Evolutionary conservation across 2,888 invertebrate species (phyloP), one percentile per base, ranked within the genome.

Genomic region (Acanthosepion esculentum): DNA sequence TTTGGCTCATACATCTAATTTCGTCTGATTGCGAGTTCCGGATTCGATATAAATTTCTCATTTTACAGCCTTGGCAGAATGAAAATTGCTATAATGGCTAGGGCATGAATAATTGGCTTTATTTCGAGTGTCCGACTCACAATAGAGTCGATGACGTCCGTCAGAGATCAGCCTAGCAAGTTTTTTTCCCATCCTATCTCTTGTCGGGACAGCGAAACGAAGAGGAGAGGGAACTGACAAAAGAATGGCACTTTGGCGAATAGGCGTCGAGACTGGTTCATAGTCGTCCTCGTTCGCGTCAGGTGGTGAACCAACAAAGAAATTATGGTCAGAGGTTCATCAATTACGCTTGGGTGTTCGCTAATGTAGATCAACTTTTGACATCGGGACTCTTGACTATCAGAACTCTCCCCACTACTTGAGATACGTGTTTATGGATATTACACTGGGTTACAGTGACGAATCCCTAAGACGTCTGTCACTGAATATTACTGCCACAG

Each of bases 1-100:
- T 78, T 78, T 78, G 78, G 78, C 78, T 78, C 78, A 33, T 78
- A 78, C 78, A 78, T 78, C 78, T 78, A 78, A 78, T n/a, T n/a
- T 78, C 78, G 78, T 15, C 78, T 78, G 78, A 78, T n/a, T 78
- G 78, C 15, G 7, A 33, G 12, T 78, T 78, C 78, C 78, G 78
- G 78, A n/a, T n/a, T 78, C 78, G 78, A 78, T 33, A 78, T 78
- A 78, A 78, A 78, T 78, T 78, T 78, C 78, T 78, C 78, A 59
- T 59, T 59, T 59, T 59, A 59, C 59, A 59, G 59, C 59, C 23
- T 0, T 15, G 12, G n/a, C 78, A 78, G n/a, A 78, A 78, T 78
- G n/a, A n/a, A 78, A 78, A 78, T 78, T 78, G 15, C 78, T n/a
- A 78, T 78, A 78, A 78, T 78, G 78, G 78, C 78, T 15, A 78